These are phyloP conservation scores for Cryptotis parvus DNA, from an alignment of 2,113 vertebrate genomes.

Conservation along the genomic window DNA sequence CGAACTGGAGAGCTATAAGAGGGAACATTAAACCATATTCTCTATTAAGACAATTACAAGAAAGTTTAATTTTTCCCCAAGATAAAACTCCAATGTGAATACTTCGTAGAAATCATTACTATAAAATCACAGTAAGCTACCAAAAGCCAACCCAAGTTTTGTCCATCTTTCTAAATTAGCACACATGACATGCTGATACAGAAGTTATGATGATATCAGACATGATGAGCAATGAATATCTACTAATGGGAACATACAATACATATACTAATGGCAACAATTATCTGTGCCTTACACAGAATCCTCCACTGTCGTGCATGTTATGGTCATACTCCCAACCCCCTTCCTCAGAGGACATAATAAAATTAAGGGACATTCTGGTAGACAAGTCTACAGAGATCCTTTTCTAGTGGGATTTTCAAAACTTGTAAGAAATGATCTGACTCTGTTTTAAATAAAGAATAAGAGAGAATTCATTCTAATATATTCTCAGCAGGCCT, in stretches of 20 bases:
- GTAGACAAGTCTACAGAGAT: background rate
- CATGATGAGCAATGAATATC: background rate
- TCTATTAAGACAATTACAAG: background rate
- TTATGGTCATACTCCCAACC: background rate
- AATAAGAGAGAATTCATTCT: slow-evolving; percentile 43
- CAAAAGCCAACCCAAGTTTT: background rate
- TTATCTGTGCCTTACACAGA: background rate
- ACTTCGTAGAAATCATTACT: background rate
- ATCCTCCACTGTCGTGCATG: background rate
- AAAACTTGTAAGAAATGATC: slow-evolving; percentile 35
- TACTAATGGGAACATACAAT: background rate
- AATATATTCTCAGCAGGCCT: slow-evolving; percentile 8
- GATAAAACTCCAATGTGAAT: background rate
- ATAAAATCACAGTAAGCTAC: background rate
- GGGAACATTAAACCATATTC: background rate
- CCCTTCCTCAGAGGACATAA: background rate
- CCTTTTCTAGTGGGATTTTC: slow-evolving; percentile 42
- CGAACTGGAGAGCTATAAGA: background rate
- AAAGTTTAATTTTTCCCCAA: background rate
- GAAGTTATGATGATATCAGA: background rate
- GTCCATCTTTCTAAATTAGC: background rate
- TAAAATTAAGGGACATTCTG: slow-evolving; percentile 37
- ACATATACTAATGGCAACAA: background rate
- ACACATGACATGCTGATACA: background rate
- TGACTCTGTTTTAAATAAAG: slow-evolving; percentile 48